phyloP scores from a whole-genome alignment of 2,797 vertebrate genomes.

The Poeciliopsis presidionis region DNA sequence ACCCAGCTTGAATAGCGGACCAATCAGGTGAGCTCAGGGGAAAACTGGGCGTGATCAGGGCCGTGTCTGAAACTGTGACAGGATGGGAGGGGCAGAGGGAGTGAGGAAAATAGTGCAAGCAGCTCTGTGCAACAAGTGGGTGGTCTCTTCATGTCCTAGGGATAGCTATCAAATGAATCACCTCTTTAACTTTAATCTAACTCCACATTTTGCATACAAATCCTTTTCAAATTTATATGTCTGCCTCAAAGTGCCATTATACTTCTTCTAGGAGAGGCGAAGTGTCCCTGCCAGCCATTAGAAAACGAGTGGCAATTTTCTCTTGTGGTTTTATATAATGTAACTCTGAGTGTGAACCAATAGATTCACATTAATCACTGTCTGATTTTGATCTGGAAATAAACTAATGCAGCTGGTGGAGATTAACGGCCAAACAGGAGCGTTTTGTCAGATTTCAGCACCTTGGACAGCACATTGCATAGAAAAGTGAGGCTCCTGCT shows the following conservation, averaged over 20 bases:
- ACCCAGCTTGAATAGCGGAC: too few relatives aligned
- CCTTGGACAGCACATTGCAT: constrained; percentile 72
- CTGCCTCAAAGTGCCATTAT: constrained; percentile 21
- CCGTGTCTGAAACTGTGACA: too few relatives aligned
- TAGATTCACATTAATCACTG: constrained; percentile 63
- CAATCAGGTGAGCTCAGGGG: too few relatives aligned
- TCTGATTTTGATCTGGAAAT: constrained; percentile 36
- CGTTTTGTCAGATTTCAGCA: constrained; percentile 66
- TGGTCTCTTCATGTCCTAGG: constrained; percentile 10
- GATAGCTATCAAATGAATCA: constrained; percentile 46
- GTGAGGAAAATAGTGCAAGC: too few relatives aligned
- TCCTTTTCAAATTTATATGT: constrained; percentile 31
- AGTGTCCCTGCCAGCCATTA: constrained; percentile 27
- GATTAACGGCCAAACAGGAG: constrained; percentile 20
- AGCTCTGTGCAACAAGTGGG: too few relatives aligned
- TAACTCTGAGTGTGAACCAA: constrained; percentile 42
- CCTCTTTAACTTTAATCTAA: constrained; percentile 58
- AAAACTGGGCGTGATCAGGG: too few relatives aligned
- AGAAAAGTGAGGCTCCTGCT: background rate
- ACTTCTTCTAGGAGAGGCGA: constrained; percentile 33
- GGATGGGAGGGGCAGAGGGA: too few relatives aligned
- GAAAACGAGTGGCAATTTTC: constrained; percentile 43
- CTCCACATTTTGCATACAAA: constrained; percentile 43
- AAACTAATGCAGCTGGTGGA: constrained; percentile 48
- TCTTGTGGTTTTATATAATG: constrained; percentile 52